Conservation (phyloP, 2,113 vertebrate genomes). For the Pandion haliaetus region DNA sequence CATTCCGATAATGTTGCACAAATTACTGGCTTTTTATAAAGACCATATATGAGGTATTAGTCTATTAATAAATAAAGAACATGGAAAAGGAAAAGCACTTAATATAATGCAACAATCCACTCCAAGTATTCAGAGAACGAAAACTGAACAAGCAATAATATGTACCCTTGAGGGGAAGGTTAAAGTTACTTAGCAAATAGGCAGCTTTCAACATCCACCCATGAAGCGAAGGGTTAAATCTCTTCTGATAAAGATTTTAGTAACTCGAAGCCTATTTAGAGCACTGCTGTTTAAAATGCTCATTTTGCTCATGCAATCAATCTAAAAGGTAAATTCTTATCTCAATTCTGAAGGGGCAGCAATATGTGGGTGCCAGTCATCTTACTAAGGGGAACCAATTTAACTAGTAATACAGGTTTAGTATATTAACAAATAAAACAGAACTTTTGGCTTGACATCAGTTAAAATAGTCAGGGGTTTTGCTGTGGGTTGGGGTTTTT, state of each 20-base stretch:
- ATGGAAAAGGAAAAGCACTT: constrained; percentile 47
- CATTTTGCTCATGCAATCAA: background rate
- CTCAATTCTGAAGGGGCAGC: background rate
- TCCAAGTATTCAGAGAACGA: constrained; percentile 32
- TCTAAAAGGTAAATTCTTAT: constrained; percentile 15
- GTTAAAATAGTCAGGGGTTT: background rate
- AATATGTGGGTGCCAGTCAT: background rate
- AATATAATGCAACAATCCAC: constrained; percentile 34
- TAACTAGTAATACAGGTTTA: too few relatives aligned
- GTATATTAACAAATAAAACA: background rate
- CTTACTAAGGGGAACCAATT: background rate
- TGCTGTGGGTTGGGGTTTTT: background rate
- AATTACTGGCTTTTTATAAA: constrained; percentile 75
- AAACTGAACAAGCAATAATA: constrained; percentile 41
- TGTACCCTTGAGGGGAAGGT: background rate
- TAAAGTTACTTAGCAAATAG: constrained; percentile 43
- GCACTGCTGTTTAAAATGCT: constrained; percentile 14
- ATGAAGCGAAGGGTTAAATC: background rate
- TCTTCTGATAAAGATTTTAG: background rate
- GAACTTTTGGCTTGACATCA: background rate
- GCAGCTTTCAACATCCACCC: constrained; percentile 37
- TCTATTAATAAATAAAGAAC: constrained; percentile 75
- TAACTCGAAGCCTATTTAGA: constrained; percentile 8
- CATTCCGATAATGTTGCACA: constrained; percentile 69
- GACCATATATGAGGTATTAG: constrained; percentile 79